Base-by-base conservation (phyloP, 2,888 invertebrate genomes). In the Selenia dentaria region DNA sequence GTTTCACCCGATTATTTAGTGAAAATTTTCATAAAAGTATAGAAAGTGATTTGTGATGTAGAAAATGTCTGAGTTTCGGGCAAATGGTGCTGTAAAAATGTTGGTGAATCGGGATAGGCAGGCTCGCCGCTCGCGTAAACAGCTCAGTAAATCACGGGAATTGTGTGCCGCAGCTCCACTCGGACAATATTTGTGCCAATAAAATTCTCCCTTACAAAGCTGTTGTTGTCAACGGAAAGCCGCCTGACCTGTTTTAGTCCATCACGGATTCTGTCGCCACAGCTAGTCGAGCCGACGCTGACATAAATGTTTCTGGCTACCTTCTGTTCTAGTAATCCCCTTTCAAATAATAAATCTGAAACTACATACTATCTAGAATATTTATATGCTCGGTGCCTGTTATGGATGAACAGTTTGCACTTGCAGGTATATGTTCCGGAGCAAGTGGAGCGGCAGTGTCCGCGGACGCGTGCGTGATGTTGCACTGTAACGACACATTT, bases 121-220 rank as follows among this genome's bases (percentile, higher is more conserved):
- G 77, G 70, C 71, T 75, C 78, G 74, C 77, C 76, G 70, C 71
- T 75, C 78, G 74, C 77, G 87, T 88, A 89, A 87, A 89, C 87
- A 87, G 79, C 74, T 77, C 86, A 69, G 83, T 88, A 89, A 88
- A 88, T 89, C 87, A 87, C 78, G 68, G 75, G 70, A 73, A 83
- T 76, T 78, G 77, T 71, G 75, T 77, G 77, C 78, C 79, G 68
- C 79, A 77, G 75, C 79, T 79, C 79, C 75, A 80, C 82, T 83
- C 83, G 79, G 79, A 82, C 85, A 84, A 85, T 87, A 86, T 88
- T 87, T 88, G 83, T 84, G 85, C 82, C 86, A 88, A 88, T 88
- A 88, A 84, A 87, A 87, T 83, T 74, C 71, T 79, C 79, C 74
- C 79, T 80, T 78, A 85, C 85, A 86, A 86, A 84, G 83, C 83